Evolutionary conservation across 2,113 vertebrate species (phyloP).

Genomic region (Arvicanthis niloticus): DNA sequence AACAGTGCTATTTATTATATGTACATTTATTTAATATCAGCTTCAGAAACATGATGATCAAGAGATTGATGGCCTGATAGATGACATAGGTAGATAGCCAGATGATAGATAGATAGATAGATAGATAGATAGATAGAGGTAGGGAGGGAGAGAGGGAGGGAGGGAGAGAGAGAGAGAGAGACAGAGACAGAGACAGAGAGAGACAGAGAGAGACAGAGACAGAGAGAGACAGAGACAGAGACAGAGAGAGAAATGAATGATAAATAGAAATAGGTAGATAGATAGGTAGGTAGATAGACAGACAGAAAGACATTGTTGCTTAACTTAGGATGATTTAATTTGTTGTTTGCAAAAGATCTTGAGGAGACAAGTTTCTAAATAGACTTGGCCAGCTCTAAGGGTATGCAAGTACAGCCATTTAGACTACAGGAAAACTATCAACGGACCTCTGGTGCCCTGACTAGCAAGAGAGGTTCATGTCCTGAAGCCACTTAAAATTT

Average conservation of each 20-base stretch:
- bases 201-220: neutral
- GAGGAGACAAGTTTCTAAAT: neutral
- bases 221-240: rapidly evolving
- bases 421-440: neutral
- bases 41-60: neutral
- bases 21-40: neutral
- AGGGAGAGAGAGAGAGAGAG: neutral
- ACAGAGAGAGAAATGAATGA: neutral
- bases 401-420: neutral
- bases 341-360: neutral
- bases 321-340: neutral
- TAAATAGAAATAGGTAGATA: neutral
- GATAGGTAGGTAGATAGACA: neutral
- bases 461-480: neutral
- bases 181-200: neutral
- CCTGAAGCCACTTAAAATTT: neutral
- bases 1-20: neutral
- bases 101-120: neutral
- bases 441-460: neutral
- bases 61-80: no score
- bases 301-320: neutral
- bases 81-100: neutral
- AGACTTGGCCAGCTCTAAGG: neutral
- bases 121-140: neutral
- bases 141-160: neutral